Evolutionary conservation across 2,888 invertebrate species (phyloP), one percentile per base, ranked within the genome.

Genomic region (Cosmia pyralina): DNA sequence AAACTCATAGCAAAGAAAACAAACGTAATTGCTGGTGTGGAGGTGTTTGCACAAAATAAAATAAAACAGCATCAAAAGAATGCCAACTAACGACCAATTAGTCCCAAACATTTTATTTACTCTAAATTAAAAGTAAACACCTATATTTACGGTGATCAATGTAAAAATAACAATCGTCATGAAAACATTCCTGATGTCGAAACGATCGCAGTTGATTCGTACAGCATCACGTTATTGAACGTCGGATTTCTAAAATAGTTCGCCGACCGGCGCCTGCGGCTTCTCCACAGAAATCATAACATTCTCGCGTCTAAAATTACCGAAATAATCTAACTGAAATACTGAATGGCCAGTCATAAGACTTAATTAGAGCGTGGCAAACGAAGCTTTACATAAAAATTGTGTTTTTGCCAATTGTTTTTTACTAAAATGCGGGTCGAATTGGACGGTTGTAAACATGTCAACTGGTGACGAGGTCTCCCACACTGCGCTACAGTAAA

Each of bases 391-490:
- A 77, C 82, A 83, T 77, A 85, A 88, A 88, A 89, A 86, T 92
- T 92, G 93, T 89, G 85, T 84, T 68, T 75, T 81, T 94, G 94
- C 94, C 94, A 94, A 93, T 85, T 85, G 86, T 84, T 88, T 88
- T 88, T 85, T 82, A 65, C 76, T 81, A 71, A 83, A 89, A 81
- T 75, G 77, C 72, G 77, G 53, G 17, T 84, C 85, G 83, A 88
- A 83, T 79, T 72, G 78, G 75, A 69, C 63, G 69, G 79, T 77
- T 83, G 89, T 92, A 91, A 92, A 91, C 88, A 91, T 89, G 89
- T 90, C 89, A 86, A 60, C 65, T 55, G 19, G 44, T 67, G 72
- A 69, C 22, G 67, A 67, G 68, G 44, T 59, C 83, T 75, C 75
- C 80, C 80, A 84, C 78, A 69, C 70, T 46, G 65, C 28, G 57